Conservation (phyloP, 2,797 vertebrate genomes). For the Rhinogobio ventralis region DNA sequence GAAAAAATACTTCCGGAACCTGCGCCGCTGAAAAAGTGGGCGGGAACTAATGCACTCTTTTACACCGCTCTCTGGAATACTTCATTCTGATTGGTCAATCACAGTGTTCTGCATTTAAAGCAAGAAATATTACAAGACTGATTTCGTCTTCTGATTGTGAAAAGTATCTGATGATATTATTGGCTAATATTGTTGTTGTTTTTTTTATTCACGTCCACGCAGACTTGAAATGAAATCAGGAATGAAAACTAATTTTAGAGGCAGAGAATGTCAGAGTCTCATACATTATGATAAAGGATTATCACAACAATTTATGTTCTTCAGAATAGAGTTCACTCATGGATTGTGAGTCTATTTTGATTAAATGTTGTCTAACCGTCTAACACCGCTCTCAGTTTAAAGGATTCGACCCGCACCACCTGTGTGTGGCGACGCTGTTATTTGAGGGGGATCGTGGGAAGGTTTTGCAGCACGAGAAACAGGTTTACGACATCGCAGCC, state of each 20-base stretch:
- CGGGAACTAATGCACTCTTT: background rate
- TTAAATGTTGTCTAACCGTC: background rate
- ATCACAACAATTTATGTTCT: background rate
- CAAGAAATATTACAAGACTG: background rate
- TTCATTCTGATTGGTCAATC: constrained; percentile 2
- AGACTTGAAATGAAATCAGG: background rate
- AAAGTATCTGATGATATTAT: background rate
- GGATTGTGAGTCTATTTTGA: background rate
- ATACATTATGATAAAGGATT: background rate
- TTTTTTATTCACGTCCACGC: background rate
- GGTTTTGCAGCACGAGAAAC: constrained; percentile 98
- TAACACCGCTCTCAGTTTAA: constrained; percentile 85
- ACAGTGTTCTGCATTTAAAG: background rate
- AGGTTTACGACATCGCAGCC: constrained; percentile 98
- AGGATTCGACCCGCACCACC: constrained; percentile 91
- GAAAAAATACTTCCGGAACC: background rate
- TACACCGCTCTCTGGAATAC: background rate
- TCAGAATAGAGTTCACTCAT: background rate
- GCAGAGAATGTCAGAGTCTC: background rate
- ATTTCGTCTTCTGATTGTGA: background rate
- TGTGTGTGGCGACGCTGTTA: constrained; percentile 95
- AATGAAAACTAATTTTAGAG: background rate
- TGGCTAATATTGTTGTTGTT: background rate
- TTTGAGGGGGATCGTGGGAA: constrained; percentile 96
- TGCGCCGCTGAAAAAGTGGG: background rate